These are phyloP conservation scores for Pelobates fuscus DNA, from an alignment of 2,113 vertebrate genomes.

Conservation along the genomic window DNA sequence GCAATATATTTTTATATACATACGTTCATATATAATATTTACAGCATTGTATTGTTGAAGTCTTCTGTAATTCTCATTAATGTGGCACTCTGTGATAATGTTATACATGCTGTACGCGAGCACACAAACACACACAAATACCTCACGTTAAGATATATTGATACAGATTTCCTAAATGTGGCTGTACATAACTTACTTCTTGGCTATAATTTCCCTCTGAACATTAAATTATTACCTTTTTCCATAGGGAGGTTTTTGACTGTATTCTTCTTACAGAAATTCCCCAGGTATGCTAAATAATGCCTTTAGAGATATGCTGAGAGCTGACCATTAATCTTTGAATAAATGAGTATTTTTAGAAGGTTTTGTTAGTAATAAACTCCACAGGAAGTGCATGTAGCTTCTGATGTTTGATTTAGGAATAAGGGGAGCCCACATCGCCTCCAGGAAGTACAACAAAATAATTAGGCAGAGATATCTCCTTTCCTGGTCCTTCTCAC, in stretches of 20 bases:
- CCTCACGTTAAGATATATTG: no score
- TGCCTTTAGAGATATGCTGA: background rate
- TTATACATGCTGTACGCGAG: no score
- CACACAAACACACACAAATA: no score
- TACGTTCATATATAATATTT: no score
- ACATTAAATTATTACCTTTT: background rate
- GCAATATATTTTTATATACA: no score
- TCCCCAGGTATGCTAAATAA: background rate
- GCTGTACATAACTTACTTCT: no score
- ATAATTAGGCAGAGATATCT: constrained; percentile 31
- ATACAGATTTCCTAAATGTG: no score
- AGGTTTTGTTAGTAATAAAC: constrained; percentile 8
- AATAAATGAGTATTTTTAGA: background rate
- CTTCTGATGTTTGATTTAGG: constrained; percentile 11
- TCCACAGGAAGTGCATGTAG: constrained; percentile 11
- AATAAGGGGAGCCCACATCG: background rate
- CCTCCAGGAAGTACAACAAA: constrained; percentile 29
- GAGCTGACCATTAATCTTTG: constrained; percentile 14
- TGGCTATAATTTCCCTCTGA: background rate
- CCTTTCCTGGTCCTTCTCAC: background rate
- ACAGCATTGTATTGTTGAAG: no score
- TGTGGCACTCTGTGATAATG: no score
- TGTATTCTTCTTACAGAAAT: background rate
- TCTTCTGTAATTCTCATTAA: no score
- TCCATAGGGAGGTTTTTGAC: background rate